These are phyloP conservation scores for Seriola quinqueradiata DNA, from an alignment of 2,113 vertebrate species.

Conservation along the genomic window DNA sequence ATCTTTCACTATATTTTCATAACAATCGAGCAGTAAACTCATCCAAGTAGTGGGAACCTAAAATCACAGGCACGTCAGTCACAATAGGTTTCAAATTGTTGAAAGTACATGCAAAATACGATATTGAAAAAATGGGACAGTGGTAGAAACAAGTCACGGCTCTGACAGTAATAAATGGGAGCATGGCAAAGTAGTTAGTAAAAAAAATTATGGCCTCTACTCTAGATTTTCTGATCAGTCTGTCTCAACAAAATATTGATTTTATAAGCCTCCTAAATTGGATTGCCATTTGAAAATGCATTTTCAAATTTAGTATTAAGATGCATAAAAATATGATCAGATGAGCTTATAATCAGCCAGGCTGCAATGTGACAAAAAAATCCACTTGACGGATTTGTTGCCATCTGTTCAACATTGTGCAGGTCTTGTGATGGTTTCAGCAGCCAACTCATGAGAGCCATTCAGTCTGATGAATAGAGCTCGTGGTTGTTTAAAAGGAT, in stretches of 20 bases:
- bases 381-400: slow-evolving; percentile 1
- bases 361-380: rapidly evolving
- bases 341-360: slow-evolving; percentile 3
- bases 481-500: not conserved
- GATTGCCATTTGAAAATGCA: not conserved
- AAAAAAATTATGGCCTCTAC: not conserved
- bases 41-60: not conserved
- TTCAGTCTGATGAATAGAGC: slow-evolving; percentile 16
- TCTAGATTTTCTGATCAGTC: not conserved
- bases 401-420: not conserved
- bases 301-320: not conserved
- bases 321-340: not conserved
- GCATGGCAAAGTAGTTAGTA: not conserved
- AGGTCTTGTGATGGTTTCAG: slow-evolving; percentile 1
- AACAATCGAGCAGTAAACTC: not conserved
- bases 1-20: not conserved
- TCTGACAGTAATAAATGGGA: not conserved
- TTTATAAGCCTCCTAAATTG: not conserved
- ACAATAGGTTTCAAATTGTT: not conserved
- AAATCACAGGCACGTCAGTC: not conserved
- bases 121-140: not conserved
- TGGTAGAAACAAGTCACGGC: not conserved
- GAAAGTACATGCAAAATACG: not conserved
- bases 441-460: not conserved
- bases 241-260: not conserved